phyloP scores from a whole-genome alignment of 2,888 invertebrate species.

The Ceraclea dissimilis region DNA sequence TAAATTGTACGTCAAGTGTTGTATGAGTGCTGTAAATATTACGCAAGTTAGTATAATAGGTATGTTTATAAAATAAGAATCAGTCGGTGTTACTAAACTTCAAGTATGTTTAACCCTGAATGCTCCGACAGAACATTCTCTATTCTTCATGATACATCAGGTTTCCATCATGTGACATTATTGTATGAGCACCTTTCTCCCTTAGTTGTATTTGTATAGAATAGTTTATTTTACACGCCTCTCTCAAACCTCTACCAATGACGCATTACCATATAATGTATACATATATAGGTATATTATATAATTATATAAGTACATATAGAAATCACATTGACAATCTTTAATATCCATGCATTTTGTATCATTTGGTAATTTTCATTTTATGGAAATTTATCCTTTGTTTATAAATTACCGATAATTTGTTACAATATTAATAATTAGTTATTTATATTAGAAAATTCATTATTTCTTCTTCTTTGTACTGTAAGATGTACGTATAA shows the following conservation, averaged over 20 bases:
- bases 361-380: not conserved
- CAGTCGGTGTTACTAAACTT: not conserved
- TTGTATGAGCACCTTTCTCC: too few species aligned
- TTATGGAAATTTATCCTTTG: conserved; percentile 42
- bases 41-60: too few species aligned
- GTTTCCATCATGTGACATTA: too few species aligned
- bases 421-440: not conserved
- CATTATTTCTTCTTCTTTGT: conserved; percentile 44
- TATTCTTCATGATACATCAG: too few species aligned
- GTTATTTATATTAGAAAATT: conserved; percentile 35
- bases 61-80: conserved; percentile 2
- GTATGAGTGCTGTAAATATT: too few species aligned
- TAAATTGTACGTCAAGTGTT: too few species aligned
- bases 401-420: conserved; percentile 25
- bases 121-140: too few species aligned
- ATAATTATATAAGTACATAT: not conserved
- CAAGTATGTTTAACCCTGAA: conserved; percentile 1
- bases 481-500: conserved; percentile 42
- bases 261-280: conserved; percentile 35
- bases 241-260: conserved; percentile 26
- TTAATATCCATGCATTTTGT: not conserved
- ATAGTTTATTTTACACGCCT: too few species aligned
- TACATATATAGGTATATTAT: conserved; percentile 33
- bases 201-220: too few species aligned
- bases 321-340: conserved; percentile 1